Conservation (phyloP, 2,888 invertebrate species). For the Deroplatys truncata region DNA sequence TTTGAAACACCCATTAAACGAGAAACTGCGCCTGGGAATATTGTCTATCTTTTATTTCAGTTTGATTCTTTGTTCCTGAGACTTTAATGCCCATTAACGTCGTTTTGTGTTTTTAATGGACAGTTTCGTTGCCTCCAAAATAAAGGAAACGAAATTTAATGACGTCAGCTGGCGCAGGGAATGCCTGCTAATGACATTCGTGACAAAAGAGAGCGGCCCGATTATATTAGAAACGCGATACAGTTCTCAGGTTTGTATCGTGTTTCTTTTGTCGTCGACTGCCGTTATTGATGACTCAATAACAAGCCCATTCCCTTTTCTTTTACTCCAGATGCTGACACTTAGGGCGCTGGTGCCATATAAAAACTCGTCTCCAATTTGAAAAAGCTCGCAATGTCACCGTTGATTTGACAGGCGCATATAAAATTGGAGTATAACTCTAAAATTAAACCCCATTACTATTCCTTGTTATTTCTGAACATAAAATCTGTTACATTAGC, state of each 20-base stretch:
- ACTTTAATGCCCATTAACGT: not conserved
- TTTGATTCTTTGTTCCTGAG: not conserved
- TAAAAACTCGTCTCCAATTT: not conserved
- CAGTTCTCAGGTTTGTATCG: not conserved
- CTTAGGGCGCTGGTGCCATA: not conserved
- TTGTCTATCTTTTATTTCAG: not conserved
- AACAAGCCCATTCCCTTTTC: not conserved
- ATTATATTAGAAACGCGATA: not conserved
- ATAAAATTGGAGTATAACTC: not conserved
- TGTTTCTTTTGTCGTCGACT: not conserved
- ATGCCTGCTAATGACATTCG: not conserved
- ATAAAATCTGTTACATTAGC: too few relatives aligned
- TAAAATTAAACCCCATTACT: too few relatives aligned
- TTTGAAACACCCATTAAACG: too few relatives aligned
- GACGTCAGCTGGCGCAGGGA: not conserved
- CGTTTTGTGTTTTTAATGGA: not conserved
- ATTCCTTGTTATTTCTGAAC: too few relatives aligned
- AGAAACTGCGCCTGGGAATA: too few relatives aligned
- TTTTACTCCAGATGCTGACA: not conserved
- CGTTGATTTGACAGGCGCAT: not conserved
- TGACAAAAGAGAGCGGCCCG: not conserved
- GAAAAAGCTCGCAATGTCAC: not conserved
- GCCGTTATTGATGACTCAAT: not conserved
- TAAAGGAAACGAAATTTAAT: not conserved
- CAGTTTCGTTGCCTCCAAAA: not conserved